Evolutionary conservation across 1,140 invertebrate genomes (phyloP).

Genomic region (Solenopsis invicta): DNA sequence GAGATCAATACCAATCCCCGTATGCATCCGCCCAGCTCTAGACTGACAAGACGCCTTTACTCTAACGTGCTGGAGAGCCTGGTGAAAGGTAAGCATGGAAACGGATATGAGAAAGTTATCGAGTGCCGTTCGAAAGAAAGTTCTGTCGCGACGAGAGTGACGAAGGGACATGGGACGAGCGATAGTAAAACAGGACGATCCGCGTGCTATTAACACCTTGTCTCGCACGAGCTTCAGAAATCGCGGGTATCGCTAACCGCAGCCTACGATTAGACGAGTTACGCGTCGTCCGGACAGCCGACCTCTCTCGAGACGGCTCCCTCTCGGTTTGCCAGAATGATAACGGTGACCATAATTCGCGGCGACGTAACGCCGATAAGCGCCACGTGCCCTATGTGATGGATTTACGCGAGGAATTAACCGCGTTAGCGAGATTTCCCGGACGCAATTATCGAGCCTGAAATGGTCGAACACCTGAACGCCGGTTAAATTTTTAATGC

Average conservation of each 20-base stretch:
- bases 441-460: conserved; percentile 50
- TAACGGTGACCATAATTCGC: conserved; percentile 59
- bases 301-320: not conserved
- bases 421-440: conserved; percentile 61
- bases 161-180: not conserved
- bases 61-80: conserved; percentile 94
- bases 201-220: conserved; percentile 38
- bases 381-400: conserved; percentile 55
- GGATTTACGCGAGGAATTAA: conserved; percentile 62
- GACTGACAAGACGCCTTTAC: conserved; percentile 94
- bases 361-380: conserved; percentile 60
- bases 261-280: conserved; percentile 59
- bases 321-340: conserved; percentile 31
- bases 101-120: conserved; percentile 34
- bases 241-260: conserved; percentile 21
- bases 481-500: conserved; percentile 38
- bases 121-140: conserved; percentile 25
- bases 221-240: conserved; percentile 43
- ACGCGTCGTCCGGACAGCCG: conserved; percentile 5
- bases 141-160: conserved; percentile 9
- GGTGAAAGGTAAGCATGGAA: conserved; percentile 91
- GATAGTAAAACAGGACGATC: not conserved
- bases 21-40: conserved; percentile 92
- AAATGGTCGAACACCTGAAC: conserved; percentile 57
- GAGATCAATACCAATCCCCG: conserved; percentile 97